A percentile compares a stretch with the other conserved stretches of the same genome.
These are phyloP conservation scores for Oryzias javanicus DNA, from an alignment of 2,113 vertebrate genomes.

Conservation along the genomic window DNA sequence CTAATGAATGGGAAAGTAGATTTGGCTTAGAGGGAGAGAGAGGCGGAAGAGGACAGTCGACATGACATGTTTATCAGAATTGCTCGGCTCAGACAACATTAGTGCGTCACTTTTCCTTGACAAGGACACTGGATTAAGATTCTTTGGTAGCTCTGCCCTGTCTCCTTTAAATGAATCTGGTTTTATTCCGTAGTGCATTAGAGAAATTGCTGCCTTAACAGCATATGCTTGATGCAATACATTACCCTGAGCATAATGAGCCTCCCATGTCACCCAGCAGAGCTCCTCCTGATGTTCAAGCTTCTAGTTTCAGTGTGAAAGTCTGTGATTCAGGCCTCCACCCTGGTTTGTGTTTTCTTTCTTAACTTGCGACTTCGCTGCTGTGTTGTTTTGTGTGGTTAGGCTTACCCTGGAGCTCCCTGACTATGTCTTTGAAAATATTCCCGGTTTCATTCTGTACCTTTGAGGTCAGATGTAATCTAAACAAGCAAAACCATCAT, in stretches of 20 bases:
- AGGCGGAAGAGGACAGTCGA: conserved; percentile 17
- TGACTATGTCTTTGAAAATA: conserved; percentile 39
- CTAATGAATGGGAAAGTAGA: conserved; percentile 69
- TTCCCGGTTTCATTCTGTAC: conserved; percentile 35
- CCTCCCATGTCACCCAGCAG: conserved; percentile 53
- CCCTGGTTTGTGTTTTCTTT: conserved; percentile 50
- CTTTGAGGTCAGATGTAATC: conserved; percentile 33
- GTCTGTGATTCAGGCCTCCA: conserved; percentile 43
- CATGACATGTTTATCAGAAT: conserved; percentile 60
- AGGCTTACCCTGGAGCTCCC: conserved; percentile 41
- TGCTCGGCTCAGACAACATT: conserved; percentile 34
- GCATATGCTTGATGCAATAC: conserved; percentile 53
- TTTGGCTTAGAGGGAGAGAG: conserved; percentile 11
- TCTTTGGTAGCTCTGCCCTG: conserved; percentile 25
- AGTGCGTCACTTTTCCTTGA: conserved; percentile 39
- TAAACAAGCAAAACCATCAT: conserved; percentile 49
- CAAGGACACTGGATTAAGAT: conserved; percentile 43
- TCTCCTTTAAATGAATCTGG: conserved; percentile 42
- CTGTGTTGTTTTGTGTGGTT: conserved; percentile 34
- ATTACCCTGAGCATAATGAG: conserved; percentile 63
- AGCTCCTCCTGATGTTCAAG: conserved; percentile 36
- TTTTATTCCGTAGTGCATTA: conserved; percentile 49
- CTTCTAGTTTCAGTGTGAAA: conserved; percentile 27
- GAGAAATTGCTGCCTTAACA: conserved; percentile 57
- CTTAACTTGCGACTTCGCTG: conserved; percentile 30